Base-by-base conservation (phyloP, 2,797 vertebrate species). In the Sebastes hubbsi region DNA sequence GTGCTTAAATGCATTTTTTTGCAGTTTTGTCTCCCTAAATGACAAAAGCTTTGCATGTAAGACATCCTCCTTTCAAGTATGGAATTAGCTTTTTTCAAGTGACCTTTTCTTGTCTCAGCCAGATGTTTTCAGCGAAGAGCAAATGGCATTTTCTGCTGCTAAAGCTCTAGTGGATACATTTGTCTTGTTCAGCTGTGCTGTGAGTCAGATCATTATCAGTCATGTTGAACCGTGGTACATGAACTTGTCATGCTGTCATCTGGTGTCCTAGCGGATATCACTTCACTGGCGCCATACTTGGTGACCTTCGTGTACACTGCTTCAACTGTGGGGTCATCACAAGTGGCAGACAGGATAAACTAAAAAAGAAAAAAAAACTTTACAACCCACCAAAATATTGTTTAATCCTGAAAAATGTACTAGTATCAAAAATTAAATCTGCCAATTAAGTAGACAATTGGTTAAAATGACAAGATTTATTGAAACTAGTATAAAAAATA, bases 101-200 rank as follows among this genome's bases (percentile, higher is more conserved):
- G 87, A 87, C 79, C 85, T 88, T 91, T 90, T 85, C 80, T 76
- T 36, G 24, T 85, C 62, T 32, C 52, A 32, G 49, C 46, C 68
- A 78, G 75, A 83, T 82, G 67, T 88, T 85, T 49, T 83, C 68
- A 70, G 27, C 25, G 54, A 69, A 73, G 69, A 84, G 72, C 30
- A 85, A 77, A 81, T 78, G 62, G n/a, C 72, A 75, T 85, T 79
- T 78, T 86, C 54, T 58, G 38, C 25, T 42, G 46, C 27, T 34
- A 42, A 81, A 73, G 54, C 77, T 62, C 56, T 4, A n/a, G 63
- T 25, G 64, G 58, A 74, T 73, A 69, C 42, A 77, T 87, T 86
- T 79, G 73, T 81, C 77, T 75, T 87, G 16, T 80, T 83, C 64
- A 29, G 68, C 74, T 82, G 68, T 83, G 29, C 4, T 38, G 14